phyloP scores from a whole-genome alignment of 2,888 invertebrate species.

The Nematopogon swammerdamellus region DNA sequence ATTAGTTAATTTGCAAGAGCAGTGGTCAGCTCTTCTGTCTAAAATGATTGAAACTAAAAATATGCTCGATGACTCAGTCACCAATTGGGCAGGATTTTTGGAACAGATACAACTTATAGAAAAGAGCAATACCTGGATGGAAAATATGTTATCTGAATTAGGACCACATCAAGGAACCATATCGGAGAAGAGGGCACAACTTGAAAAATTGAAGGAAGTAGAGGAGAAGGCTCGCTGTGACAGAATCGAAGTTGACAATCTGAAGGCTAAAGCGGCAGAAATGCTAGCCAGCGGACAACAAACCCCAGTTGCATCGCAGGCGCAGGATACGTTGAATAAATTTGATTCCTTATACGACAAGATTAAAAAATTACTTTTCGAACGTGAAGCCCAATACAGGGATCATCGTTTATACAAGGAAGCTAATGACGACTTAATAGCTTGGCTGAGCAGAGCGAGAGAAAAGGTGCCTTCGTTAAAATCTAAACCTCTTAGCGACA shows the following conservation, averaged over 20 bases:
- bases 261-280: constrained; percentile 81
- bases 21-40: constrained; percentile 84
- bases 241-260: constrained; percentile 82
- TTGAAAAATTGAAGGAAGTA: constrained; percentile 79
- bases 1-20: constrained; percentile 78
- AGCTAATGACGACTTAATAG: constrained; percentile 83
- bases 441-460: constrained; percentile 83
- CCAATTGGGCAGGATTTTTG: constrained; percentile 87
- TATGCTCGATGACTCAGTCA: constrained; percentile 82
- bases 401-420: constrained; percentile 89
- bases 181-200: constrained; percentile 80
- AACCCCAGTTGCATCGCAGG: constrained; percentile 77
- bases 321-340: constrained; percentile 78
- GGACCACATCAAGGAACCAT: constrained; percentile 75
- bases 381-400: constrained; percentile 82
- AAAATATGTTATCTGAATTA: constrained; percentile 69
- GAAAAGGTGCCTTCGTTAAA: constrained; percentile 87
- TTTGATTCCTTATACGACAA: constrained; percentile 77
- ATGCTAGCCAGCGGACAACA: constrained; percentile 85
- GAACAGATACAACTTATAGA: constrained; percentile 84
- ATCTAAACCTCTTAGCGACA: constrained; percentile 80
- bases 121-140: constrained; percentile 77
- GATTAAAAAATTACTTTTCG: constrained; percentile 71
- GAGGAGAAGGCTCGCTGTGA: constrained; percentile 89
- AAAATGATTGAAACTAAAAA: constrained; percentile 90